Conservation (phyloP, 2,113 vertebrate species). For the Vidua macroura region DNA sequence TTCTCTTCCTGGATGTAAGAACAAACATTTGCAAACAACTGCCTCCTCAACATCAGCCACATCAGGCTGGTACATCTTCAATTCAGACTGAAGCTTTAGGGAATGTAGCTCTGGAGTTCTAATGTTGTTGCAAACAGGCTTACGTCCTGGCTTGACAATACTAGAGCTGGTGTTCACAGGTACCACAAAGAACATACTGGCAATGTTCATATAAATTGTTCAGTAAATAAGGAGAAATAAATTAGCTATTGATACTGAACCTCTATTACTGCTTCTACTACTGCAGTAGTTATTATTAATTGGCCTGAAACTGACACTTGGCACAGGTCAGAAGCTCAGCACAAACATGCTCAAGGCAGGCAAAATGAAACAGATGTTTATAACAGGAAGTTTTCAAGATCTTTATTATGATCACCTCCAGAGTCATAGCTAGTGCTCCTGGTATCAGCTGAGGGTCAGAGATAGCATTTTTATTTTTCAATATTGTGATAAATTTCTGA, state of each 20-base stretch:
- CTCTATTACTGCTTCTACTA: background rate
- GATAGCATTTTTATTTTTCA: background rate
- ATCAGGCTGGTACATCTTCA: background rate
- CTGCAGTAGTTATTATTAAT: background rate
- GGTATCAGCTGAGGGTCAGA: background rate
- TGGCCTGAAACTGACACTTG: background rate
- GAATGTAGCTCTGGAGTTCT: background rate
- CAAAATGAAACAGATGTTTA: background rate
- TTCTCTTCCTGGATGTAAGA: background rate
- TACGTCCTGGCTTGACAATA: background rate
- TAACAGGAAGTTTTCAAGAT: background rate
- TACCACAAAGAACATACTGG: background rate
- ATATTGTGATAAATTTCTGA: background rate
- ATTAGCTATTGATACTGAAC: background rate
- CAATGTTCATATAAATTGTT: background rate
- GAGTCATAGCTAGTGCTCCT: background rate
- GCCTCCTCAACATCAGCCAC: background rate
- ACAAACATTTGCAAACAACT: background rate
- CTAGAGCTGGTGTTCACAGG: background rate
- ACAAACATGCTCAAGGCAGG: background rate
- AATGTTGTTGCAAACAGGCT: background rate
- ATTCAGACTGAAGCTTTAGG: background rate
- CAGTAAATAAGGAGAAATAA: background rate
- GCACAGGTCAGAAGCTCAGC: background rate
- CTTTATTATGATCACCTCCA: background rate